Conservation (phyloP, 2,888 invertebrate species). For the Parochlus steinenii region DNA sequence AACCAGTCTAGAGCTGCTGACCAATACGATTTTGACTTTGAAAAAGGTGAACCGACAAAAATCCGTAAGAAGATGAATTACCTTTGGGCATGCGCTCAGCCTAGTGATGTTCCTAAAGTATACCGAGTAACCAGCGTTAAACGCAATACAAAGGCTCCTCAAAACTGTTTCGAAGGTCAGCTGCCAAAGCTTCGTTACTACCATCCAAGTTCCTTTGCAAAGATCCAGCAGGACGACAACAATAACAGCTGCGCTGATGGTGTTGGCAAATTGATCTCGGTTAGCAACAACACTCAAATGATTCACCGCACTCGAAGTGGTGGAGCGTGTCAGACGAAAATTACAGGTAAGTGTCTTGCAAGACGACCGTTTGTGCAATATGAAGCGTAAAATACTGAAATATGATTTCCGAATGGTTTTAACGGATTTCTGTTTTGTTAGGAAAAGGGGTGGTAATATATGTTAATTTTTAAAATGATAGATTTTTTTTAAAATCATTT, state of each 20-base stretch:
- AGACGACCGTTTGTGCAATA: background rate
- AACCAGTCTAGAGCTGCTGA: no score
- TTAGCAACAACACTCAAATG: constrained; percentile 7
- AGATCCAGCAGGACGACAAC: constrained; percentile 4
- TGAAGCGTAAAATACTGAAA: no score
- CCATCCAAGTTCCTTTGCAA: constrained; percentile 6
- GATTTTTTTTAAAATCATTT: no score
- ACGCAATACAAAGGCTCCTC: background rate
- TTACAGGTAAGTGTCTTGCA: constrained; percentile 8
- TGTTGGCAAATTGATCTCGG: constrained; percentile 4
- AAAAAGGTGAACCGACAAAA: constrained; percentile 23
- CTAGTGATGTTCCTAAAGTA: constrained; percentile 27
- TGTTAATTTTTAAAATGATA: no score
- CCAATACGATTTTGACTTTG: constrained; percentile 30
- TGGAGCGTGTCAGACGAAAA: constrained; percentile 6
- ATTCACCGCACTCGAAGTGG: no score
- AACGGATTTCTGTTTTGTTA: no score
- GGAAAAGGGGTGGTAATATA: no score
- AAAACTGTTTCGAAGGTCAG: constrained; percentile 10
- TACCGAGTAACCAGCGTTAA: constrained; percentile 17
- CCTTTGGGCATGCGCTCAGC: constrained; percentile 28
- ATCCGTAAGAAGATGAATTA: constrained; percentile 20
- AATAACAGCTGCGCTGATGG: background rate
- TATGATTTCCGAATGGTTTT: no score
- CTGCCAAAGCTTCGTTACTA: constrained; percentile 8